These are phyloP conservation scores for Xestia c-nigrum DNA, from an alignment of 2,888 invertebrate species.

Conservation along the genomic window DNA sequence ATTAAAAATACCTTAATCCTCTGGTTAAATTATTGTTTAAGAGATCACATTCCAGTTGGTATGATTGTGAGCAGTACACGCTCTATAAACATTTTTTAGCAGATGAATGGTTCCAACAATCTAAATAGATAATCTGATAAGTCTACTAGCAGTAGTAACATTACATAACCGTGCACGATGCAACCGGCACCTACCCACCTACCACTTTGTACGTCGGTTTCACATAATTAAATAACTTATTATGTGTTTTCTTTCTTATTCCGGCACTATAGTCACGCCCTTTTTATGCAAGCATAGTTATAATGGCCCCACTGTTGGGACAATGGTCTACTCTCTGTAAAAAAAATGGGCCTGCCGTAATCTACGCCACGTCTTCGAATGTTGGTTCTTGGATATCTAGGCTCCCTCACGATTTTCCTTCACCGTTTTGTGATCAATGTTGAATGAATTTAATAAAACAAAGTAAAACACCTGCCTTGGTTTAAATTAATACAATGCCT, in stretches of 20 bases:
- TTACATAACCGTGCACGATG: slow-evolving; percentile 56
- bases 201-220: slow-evolving; percentile 34
- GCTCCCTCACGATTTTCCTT: background rate
- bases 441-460: background rate
- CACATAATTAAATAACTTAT: slow-evolving; percentile 43
- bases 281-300: slow-evolving; percentile 19
- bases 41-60: background rate
- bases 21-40: slow-evolving; percentile 3
- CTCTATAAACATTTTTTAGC: slow-evolving; percentile 10
- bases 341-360: background rate
- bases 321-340: background rate
- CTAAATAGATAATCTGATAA: slow-evolving; percentile 51
- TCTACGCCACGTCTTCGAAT: background rate
- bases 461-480: background rate
- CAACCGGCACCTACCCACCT: slow-evolving; percentile 42
- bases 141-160: slow-evolving; percentile 18
- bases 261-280: slow-evolving; percentile 40
- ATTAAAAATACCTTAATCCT: slow-evolving; percentile 5
- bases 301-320: background rate
- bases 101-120: slow-evolving; percentile 33
- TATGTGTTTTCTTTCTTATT: slow-evolving; percentile 28
- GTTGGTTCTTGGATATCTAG: background rate
- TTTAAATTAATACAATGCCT: background rate
- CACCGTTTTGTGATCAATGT: background rate
- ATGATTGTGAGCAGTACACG: background rate